A percentile compares a stretch with the other conserved stretches of the same genome.
Conservation (phyloP, 1,140 invertebrate genomes). For the Brachionus paranguensis region DNA sequence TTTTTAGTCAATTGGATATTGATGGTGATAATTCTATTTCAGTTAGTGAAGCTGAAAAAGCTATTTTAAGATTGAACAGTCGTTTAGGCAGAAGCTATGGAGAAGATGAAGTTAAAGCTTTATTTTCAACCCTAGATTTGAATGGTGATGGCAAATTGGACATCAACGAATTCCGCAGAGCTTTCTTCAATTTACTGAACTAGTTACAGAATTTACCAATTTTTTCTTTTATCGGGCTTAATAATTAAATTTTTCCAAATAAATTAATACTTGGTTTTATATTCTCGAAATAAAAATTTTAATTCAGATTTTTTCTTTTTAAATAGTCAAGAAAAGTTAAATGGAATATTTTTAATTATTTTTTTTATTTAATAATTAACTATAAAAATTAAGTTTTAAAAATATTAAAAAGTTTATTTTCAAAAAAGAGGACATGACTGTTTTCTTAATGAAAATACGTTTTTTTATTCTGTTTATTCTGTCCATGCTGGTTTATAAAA, state of each 20-base stretch:
- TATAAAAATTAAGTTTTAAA: too few species aligned
- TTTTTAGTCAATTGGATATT: conserved; percentile 28
- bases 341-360: too few species aligned
- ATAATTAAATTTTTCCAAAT: neutral
- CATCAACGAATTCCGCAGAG: conserved; percentile 5
- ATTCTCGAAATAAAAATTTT: too few species aligned
- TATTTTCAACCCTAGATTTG: neutral
- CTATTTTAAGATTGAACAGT: conserved; percentile 21
- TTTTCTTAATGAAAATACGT: too few species aligned
- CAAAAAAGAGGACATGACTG: too few species aligned
- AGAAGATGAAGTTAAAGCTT: conserved; percentile 35
- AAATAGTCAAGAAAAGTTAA: too few species aligned
- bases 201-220: neutral
- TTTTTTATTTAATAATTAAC: too few species aligned
- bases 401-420: too few species aligned
- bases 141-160: conserved; percentile 13
- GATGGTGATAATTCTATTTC: conserved; percentile 14
- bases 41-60: conserved; percentile 10
- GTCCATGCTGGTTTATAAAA: too few species aligned
- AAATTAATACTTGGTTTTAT: neutral
- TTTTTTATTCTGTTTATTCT: too few species aligned
- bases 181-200: conserved; percentile 9
- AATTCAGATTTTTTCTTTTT: too few species aligned
- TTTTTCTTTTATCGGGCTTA: neutral
- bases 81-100: conserved; percentile 23